Conservation (phyloP, 1,140 invertebrate species). For the Pissodes strobi region DNA sequence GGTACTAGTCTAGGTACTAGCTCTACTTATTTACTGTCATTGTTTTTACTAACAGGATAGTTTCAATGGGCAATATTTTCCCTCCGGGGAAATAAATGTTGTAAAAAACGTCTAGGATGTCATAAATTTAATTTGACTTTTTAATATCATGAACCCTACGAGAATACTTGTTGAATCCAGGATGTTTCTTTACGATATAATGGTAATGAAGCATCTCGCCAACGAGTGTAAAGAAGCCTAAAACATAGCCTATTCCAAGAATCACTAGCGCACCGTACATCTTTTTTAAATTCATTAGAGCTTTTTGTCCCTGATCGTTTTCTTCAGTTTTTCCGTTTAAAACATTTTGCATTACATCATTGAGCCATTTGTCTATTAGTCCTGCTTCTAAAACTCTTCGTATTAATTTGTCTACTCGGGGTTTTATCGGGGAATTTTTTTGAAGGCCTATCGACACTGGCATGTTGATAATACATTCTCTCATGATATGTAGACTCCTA, state of each 20-base stretch:
- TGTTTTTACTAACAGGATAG: too few relatives aligned
- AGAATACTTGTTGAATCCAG: conserved; percentile 71
- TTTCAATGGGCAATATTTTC: too few relatives aligned
- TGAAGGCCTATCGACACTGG: conserved; percentile 77
- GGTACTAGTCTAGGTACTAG: too few relatives aligned
- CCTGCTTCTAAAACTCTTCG: conserved; percentile 72
- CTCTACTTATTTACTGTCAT: too few relatives aligned
- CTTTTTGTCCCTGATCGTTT: conserved; percentile 61
- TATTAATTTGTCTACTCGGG: conserved; percentile 68
- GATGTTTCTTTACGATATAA: conserved; percentile 66
- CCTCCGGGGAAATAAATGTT: too few relatives aligned
- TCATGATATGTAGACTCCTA: conserved; percentile 76
- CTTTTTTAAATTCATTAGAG: conserved; percentile 75
- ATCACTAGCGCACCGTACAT: conserved; percentile 76
- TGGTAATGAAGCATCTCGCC: conserved; percentile 66
- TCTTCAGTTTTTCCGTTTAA: conserved; percentile 50
- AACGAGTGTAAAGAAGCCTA: conserved; percentile 63
- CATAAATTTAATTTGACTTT: conserved; percentile 8
- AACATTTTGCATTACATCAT: conserved; percentile 67
- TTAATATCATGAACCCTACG: conserved; percentile 31
- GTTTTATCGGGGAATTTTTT: conserved; percentile 79
- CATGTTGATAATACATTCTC: conserved; percentile 77
- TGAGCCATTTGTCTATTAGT: conserved; percentile 77
- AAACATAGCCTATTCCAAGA: conserved; percentile 67
- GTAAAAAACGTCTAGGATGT: too few relatives aligned